Conservation (phyloP, 2,888 invertebrate species). For the Drosophila borborema region DNA sequence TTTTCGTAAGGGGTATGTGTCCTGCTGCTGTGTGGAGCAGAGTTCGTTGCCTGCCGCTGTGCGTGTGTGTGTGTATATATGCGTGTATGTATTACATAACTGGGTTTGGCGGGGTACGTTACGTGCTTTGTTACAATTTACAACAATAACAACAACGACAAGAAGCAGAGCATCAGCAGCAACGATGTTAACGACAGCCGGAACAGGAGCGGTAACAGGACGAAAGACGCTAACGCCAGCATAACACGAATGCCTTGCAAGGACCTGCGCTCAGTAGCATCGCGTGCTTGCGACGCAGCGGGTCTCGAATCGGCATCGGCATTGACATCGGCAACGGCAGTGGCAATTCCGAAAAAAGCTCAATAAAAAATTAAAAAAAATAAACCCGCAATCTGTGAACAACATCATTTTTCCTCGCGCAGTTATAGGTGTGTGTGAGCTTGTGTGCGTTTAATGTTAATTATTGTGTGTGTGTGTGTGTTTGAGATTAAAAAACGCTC, state of each 20-base stretch:
- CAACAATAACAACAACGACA: slow-evolving; percentile 28
- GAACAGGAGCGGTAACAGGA: slow-evolving; percentile 23
- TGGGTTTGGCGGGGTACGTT: slow-evolving; percentile 65
- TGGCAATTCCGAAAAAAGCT: slow-evolving; percentile 45
- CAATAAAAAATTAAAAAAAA: slow-evolving; percentile 1
- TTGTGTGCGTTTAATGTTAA: slow-evolving; percentile 5
- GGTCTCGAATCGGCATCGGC: slow-evolving; percentile 58
- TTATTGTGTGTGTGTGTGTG: slow-evolving; percentile 23
- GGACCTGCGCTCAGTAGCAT: slow-evolving; percentile 77
- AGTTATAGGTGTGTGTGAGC: slow-evolving; percentile 22
- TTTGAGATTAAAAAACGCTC: slow-evolving; percentile 36
- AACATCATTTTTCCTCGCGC: slow-evolving; percentile 12
- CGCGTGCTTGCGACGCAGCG: slow-evolving; percentile 76
- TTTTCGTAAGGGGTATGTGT: slow-evolving; percentile 40
- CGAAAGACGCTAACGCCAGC: slow-evolving; percentile 38
- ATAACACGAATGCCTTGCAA: slow-evolving; percentile 50
- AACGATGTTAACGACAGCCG: slow-evolving; percentile 21
- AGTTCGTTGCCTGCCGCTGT: slow-evolving; percentile 33
- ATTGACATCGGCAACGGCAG: slow-evolving; percentile 24
- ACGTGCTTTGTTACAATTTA: slow-evolving; percentile 67
- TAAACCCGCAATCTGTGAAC: slow-evolving; percentile 2
- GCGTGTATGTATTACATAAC: slow-evolving; percentile 70
- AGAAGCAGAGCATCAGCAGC: slow-evolving; percentile 7
- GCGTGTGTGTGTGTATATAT: slow-evolving; percentile 13
- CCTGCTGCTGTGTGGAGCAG: slow-evolving; percentile 29